Percentiles rank a stretch among this genome's conserved stretches.
Evolutionary conservation across 2,797 vertebrate species (phyloP).

Genomic region (Amblyraja radiata): DNA sequence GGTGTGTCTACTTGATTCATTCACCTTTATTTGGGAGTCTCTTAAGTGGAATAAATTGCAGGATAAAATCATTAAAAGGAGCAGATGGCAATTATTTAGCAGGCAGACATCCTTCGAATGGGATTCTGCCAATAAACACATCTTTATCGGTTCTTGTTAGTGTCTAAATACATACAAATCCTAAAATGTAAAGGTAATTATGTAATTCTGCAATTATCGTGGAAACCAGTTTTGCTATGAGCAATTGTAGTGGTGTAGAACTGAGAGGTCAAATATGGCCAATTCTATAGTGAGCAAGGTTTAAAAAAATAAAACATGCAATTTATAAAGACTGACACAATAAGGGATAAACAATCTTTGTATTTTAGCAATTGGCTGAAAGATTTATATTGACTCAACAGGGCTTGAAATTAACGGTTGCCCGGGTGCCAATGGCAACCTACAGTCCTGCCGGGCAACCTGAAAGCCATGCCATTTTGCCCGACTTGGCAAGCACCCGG

Average conservation of each 20-base stretch:
- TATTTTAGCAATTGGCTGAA: neutral
- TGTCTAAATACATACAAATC: conserved; percentile 7
- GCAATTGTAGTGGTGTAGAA: neutral
- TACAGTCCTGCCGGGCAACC: no score
- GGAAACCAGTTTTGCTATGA: neutral
- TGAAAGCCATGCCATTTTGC: no score
- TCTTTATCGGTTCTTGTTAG: neutral
- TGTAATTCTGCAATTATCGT: neutral
- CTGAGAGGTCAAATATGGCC: neutral
- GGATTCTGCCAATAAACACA: conserved; percentile 34
- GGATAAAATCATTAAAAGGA: conserved; percentile 38
- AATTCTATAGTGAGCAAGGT: neutral
- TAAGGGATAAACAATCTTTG: neutral
- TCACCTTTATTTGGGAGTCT: conserved; percentile 21
- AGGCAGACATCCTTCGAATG: conserved; percentile 13
- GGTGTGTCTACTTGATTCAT: neutral
- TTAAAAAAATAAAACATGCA: neutral
- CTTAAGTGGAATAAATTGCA: conserved; percentile 40
- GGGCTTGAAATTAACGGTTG: no score
- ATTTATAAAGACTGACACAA: no score
- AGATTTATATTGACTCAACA: neutral
- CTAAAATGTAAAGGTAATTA: neutral
- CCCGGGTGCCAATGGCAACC: no score
- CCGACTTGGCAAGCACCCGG: no score
- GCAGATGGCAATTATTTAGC: conserved; percentile 36